Percentiles rank a stretch among this genome's conserved stretches.
phyloP scores from a whole-genome alignment of 2,113 vertebrate species.

The Pipa parva region DNA sequence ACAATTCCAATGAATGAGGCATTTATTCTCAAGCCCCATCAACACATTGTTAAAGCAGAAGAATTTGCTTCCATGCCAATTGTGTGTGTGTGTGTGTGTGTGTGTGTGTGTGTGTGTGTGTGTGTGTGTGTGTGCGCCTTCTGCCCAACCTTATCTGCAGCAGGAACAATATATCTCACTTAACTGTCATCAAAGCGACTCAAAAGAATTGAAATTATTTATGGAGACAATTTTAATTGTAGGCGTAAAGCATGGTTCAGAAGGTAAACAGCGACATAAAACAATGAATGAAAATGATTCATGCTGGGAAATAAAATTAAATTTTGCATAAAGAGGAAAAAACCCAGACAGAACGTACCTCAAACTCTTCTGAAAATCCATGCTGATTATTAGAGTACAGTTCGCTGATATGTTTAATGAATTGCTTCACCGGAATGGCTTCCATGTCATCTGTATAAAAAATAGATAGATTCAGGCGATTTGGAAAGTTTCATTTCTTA shows the following conservation, averaged over 20 bases:
- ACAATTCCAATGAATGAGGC: constrained; percentile 21
- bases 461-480: no score
- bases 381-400: constrained; percentile 86
- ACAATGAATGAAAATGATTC: not conserved
- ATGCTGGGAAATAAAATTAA: constrained; percentile 25
- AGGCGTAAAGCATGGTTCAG: not conserved
- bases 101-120: not conserved
- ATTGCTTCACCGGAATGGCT: constrained; percentile 85
- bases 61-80: constrained; percentile 5
- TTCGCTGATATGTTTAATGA: constrained; percentile 83
- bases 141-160: not conserved
- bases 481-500: no score
- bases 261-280: constrained; percentile 14
- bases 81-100: constrained; percentile 8
- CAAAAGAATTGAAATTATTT: constrained; percentile 16
- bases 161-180: constrained; percentile 19
- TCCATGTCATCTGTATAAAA: constrained; percentile 87
- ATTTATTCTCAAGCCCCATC: constrained; percentile 26
- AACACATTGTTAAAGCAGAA: constrained; percentile 24
- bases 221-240: constrained; percentile 3
- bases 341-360: constrained; percentile 66
- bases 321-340: constrained; percentile 40
- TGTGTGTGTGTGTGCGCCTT: constrained; percentile 26
- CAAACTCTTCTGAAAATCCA: constrained; percentile 88
- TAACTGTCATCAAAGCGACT: constrained; percentile 19